A percentile compares a stretch with the other conserved stretches of the same genome.
Conservation (phyloP, 2,797 vertebrate genomes). For the Gambelia wislizenii region DNA sequence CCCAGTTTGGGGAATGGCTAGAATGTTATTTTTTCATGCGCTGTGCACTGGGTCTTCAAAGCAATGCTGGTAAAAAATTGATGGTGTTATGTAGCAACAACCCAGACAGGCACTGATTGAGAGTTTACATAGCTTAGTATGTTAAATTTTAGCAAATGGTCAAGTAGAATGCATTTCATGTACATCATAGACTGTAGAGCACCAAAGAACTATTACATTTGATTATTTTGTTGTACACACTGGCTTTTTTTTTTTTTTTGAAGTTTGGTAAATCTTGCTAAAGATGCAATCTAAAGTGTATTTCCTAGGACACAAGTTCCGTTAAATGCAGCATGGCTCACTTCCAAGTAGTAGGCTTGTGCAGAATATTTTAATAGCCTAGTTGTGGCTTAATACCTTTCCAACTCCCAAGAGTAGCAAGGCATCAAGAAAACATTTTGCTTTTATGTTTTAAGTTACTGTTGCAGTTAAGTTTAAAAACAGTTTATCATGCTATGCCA, state of each 20-base stretch:
- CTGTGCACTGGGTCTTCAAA: slow-evolving; percentile 69
- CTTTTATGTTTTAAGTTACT: slow-evolving; percentile 60
- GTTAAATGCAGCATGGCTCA: not conserved
- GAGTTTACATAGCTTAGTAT: slow-evolving; percentile 51
- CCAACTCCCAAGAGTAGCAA: slow-evolving; percentile 59
- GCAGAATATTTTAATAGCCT: slow-evolving; percentile 34
- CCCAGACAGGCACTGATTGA: slow-evolving; percentile 46
- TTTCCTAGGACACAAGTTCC: not conserved
- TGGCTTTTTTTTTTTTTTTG: slow-evolving; percentile 29
- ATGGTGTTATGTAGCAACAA: slow-evolving; percentile 59
- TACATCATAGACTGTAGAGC: slow-evolving; percentile 49
- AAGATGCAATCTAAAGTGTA: not conserved
- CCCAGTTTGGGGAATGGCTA: slow-evolving; percentile 69
- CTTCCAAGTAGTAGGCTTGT: slow-evolving; percentile 13
- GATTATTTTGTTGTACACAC: not conserved
- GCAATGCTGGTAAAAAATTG: slow-evolving; percentile 58
- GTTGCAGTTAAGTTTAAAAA: slow-evolving; percentile 59
- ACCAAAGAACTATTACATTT: slow-evolving; percentile 53
- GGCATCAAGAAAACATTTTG: slow-evolving; percentile 8
- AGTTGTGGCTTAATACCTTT: not conserved
- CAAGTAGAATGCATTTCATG: not conserved
- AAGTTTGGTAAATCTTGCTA: slow-evolving; percentile 32
- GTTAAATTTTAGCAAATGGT: slow-evolving; percentile 42
- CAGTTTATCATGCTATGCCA: slow-evolving; percentile 24
- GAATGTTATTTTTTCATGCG: slow-evolving; percentile 65